These are phyloP conservation scores for Agonopterix subpropinquella DNA, from an alignment of 2,888 invertebrate genomes.

Conservation along the genomic window DNA sequence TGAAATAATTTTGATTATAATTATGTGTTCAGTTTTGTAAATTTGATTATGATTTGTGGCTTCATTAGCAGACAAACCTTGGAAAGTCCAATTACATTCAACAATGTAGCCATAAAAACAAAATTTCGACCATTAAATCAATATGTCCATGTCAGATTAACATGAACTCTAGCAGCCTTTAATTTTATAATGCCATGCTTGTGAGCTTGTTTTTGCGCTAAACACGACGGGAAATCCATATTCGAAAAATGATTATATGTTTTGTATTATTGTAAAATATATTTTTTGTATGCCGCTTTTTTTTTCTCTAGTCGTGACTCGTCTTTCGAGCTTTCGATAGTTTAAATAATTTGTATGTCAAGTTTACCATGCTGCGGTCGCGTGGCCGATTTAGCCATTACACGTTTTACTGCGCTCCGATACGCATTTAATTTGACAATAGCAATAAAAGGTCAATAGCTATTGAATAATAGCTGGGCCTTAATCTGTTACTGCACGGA, in stretches of 20 bases:
- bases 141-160: conserved; percentile 9
- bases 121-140: conserved; percentile 6
- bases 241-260: background rate
- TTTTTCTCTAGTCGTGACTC: conserved; percentile 13
- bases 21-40: conserved; percentile 1
- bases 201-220: conserved; percentile 7
- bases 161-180: conserved; percentile 2
- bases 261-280: conserved; percentile 11
- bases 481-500: conserved; percentile 27
- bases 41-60: conserved; percentile 9
- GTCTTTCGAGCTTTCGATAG: conserved; percentile 5
- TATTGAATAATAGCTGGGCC: conserved; percentile 17
- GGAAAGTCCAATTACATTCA: conserved; percentile 8
- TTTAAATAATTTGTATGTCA: conserved; percentile 6
- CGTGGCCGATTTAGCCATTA: conserved; percentile 4
- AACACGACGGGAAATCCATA: conserved; percentile 12
- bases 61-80: conserved; percentile 6
- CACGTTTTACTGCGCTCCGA: conserved; percentile 1
- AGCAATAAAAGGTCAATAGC: conserved; percentile 16
- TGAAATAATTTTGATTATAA: background rate
- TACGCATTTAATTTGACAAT: conserved; percentile 10
- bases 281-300: conserved; percentile 10
- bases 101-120: conserved; percentile 1
- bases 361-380: conserved; percentile 7
- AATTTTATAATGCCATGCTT: conserved; percentile 7